Percentiles rank a stretch among this genome's conserved stretches.
phyloP scores from a whole-genome alignment of 2,113 vertebrate genomes.

The Microtus montanus region DNA sequence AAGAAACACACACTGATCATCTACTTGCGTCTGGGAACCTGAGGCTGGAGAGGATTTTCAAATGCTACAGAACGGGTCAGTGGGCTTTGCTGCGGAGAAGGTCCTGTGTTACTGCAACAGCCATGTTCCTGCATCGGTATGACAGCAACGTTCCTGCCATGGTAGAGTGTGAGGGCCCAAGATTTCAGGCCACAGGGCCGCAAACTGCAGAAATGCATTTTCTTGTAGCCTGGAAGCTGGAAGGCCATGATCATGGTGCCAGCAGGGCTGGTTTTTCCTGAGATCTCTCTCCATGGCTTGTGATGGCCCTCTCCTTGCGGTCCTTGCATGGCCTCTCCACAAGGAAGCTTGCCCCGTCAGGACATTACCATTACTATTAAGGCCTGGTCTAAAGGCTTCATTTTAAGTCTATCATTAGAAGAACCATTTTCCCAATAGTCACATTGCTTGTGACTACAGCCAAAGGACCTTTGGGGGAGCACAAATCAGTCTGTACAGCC shows the following conservation, averaged over 20 bases:
- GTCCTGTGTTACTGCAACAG: background rate
- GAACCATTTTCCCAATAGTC: background rate
- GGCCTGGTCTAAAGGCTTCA: background rate
- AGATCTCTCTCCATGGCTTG: background rate
- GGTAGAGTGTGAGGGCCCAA: background rate
- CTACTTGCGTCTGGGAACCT: background rate
- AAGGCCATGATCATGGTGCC: background rate
- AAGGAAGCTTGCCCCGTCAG: background rate
- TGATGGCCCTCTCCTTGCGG: background rate
- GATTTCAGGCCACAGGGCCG: background rate
- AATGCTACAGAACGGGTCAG: background rate
- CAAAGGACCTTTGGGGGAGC: background rate
- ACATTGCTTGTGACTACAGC: background rate
- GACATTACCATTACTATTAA: background rate
- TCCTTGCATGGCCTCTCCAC: background rate
- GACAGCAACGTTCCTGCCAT: background rate
- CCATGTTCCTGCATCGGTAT: background rate
- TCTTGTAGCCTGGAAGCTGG: background rate
- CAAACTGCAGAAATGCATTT: background rate
- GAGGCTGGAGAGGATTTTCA: background rate
- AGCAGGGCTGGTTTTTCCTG: background rate
- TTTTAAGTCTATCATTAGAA: background rate
- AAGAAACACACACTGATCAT: background rate
- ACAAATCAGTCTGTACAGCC: background rate
- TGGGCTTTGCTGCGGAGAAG: background rate